Percentiles rank a stretch among this genome's conserved stretches.
Evolutionary conservation across 1,140 invertebrate species (phyloP).

Genomic region (Leptopilina clavipes): DNA sequence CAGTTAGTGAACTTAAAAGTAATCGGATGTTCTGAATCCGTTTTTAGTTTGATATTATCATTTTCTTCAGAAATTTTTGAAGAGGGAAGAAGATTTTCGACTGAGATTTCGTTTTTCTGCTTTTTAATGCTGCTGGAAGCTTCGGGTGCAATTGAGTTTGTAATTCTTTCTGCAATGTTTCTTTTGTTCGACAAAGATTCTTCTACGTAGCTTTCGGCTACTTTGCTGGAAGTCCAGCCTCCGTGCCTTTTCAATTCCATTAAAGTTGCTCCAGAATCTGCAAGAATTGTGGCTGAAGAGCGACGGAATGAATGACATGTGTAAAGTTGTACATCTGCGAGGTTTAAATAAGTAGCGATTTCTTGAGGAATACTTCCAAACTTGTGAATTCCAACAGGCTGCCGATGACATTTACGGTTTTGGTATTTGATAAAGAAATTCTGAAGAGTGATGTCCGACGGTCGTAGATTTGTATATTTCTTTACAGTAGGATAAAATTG

Average conservation of each 20-base stretch:
- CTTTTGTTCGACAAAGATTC: neutral
- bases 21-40: too few species aligned
- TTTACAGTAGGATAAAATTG: conserved; percentile 36
- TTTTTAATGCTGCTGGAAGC: neutral
- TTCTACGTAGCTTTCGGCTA: neutral
- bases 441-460: neutral
- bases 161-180: neutral
- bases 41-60: too few species aligned
- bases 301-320: neutral
- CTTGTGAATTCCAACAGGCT: conserved; percentile 31
- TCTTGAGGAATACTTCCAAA: conserved; percentile 34
- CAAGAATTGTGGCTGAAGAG: neutral
- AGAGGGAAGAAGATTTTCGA: neutral
- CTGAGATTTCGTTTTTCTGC: neutral
- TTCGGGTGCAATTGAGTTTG: neutral
- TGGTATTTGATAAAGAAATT: neutral
- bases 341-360: conserved; percentile 30
- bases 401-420: conserved; percentile 23
- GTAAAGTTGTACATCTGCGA: conserved; percentile 5
- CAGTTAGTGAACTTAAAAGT: neutral
- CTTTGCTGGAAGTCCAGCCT: neutral
- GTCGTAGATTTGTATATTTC: conserved; percentile 37
- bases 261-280: neutral
- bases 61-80: too few species aligned
- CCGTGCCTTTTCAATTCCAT: neutral